Evolutionary conservation across 2,113 vertebrate genomes (phyloP).

Genomic region (Halichoeres trimaculatus): DNA sequence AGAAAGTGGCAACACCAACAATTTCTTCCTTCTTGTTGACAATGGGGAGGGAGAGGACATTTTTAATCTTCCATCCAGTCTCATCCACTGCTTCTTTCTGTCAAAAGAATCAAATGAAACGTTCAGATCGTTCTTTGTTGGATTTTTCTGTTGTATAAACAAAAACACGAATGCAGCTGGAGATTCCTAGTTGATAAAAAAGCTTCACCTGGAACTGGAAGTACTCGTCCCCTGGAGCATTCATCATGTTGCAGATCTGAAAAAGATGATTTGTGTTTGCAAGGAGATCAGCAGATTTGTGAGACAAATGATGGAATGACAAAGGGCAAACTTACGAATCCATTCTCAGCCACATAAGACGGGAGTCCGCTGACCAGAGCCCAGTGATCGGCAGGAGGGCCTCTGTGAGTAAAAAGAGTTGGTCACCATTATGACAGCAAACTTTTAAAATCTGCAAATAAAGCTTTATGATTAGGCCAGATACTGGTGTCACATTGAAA

Average conservation of each 20-base stretch:
- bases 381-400: constrained; percentile 93
- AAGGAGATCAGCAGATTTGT: not conserved
- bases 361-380: constrained; percentile 90
- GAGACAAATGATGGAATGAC: not conserved
- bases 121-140: not conserved
- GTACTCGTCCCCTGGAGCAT: constrained; percentile 88
- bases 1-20: constrained; percentile 93
- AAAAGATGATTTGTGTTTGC: not conserved
- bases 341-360: constrained; percentile 92
- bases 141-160: not conserved
- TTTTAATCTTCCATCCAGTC: constrained; percentile 89
- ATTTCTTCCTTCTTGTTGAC: constrained; percentile 98
- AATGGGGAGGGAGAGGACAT: constrained; percentile 93
- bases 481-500: not conserved
- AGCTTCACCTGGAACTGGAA: constrained; percentile 90
- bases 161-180: not conserved
- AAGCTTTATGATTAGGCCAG: not conserved
- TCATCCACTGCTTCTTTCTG: constrained; percentile 94
- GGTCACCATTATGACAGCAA: not conserved
- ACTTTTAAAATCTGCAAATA: not conserved
- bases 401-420: constrained; percentile 75
- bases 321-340: constrained; percentile 88
- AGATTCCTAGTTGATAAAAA: not conserved
- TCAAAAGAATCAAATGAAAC: not conserved
- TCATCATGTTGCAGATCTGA: constrained; percentile 97